phyloP scores from a whole-genome alignment of 2,888 invertebrate genomes.

The Leptogaster cylindrica region DNA sequence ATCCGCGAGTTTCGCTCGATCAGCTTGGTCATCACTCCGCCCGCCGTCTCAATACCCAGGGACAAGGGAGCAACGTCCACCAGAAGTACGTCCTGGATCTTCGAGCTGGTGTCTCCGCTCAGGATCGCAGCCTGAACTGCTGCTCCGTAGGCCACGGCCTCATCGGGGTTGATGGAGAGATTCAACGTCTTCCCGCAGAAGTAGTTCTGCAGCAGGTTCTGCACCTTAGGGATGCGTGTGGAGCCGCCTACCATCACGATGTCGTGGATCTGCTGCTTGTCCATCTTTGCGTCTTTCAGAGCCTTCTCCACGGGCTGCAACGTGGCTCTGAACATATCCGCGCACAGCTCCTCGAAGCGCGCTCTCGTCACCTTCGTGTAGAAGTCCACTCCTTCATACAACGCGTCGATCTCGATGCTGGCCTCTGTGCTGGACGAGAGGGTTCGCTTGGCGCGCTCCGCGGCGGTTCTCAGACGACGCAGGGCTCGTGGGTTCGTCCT shows the following conservation, averaged over 20 bases:
- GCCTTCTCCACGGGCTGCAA: conserved; percentile 77
- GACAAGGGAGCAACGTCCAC: conserved; percentile 71
- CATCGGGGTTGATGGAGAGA: conserved; percentile 76
- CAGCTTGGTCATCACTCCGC: conserved; percentile 76
- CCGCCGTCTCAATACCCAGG: conserved; percentile 71
- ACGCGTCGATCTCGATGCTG: conserved; percentile 73
- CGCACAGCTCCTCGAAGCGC: conserved; percentile 74
- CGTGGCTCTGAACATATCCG: conserved; percentile 72
- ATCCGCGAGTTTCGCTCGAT: conserved; percentile 72
- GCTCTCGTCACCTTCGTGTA: conserved; percentile 73
- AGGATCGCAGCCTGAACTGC: conserved; percentile 74
- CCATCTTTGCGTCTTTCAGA: conserved; percentile 74
- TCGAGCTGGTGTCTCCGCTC: conserved; percentile 69
- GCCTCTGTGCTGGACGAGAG: conserved; percentile 77
- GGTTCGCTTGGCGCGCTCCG: conserved; percentile 76
- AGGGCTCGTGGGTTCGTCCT: conserved; percentile 67
- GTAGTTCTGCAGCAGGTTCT: conserved; percentile 73
- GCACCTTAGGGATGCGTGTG: conserved; percentile 77
- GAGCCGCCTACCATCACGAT: conserved; percentile 81
- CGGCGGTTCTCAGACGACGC: conserved; percentile 72
- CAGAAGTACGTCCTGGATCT: conserved; percentile 73
- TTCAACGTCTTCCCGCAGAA: conserved; percentile 74
- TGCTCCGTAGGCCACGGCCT: conserved; percentile 77
- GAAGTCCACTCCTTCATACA: conserved; percentile 73
- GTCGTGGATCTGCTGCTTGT: conserved; percentile 75